Evolutionary conservation across 2,113 vertebrate species (phyloP), one percentile per base, ranked within the genome.

Genomic region (Gallinago undulata): DNA sequence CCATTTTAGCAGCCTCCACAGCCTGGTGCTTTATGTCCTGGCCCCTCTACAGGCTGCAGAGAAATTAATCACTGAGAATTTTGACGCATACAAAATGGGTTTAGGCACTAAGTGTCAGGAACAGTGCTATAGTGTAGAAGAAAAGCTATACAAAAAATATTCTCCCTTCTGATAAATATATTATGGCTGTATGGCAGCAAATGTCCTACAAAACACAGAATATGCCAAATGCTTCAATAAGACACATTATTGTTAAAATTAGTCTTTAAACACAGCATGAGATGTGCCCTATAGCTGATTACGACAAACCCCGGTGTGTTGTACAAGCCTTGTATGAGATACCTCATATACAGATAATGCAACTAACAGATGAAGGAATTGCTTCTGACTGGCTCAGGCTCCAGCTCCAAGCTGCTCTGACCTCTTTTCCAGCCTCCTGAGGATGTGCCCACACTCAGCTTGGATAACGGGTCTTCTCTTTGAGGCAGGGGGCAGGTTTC

Each of bases 261-360:
- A 60, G 39, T 43, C 60, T 64, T 83, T 43, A 75, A 86, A 74
- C 67, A 35, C 47, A 77, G 35, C 21, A 9, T 31, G 48, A 82
- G 62, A 50, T 27, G 33, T 72, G 7, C 37, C 45, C 37, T 11
- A 31, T 7, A 75, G 53, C 37, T 70, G 59, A 55, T 55, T 92
- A 53, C 25, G 23, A 63, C 63, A 81, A 83, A 51, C 14, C 16
- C 33, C 1, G 2, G 16, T 0, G 0, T 67, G 41, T 67, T 50
- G n/a, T 76, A 62, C 48, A 50, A 94, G 39, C 55, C 45, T 82
- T 63, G 33, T 55, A 33, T 0, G 6, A 77, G 68, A 31, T 12
- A 73, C 5, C 35, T 88, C 31, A 19, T 74, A 69, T 78, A 63
- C 22, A 70, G 60, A 48, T 51, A 90, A 39, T 43, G 21, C 39